Evolutionary conservation across 2,113 vertebrate species (phyloP).

Genomic region (Dicerorhinus sumatrensis): DNA sequence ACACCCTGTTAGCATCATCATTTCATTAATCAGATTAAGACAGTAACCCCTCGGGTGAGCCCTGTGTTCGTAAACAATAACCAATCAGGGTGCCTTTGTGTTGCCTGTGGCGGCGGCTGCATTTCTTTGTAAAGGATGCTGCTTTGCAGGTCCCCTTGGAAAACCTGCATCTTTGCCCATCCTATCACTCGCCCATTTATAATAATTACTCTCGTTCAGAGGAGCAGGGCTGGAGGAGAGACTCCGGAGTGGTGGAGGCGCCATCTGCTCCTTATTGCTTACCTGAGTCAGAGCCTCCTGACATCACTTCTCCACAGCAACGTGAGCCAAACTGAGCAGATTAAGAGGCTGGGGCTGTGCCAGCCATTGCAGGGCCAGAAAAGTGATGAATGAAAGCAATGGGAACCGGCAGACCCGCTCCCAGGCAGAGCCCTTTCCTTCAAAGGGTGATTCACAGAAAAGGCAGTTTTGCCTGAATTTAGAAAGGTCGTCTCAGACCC

Average conservation of each 20-base stretch:
- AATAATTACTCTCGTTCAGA: conserved; percentile 50
- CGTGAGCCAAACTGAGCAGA: not conserved
- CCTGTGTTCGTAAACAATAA: not conserved
- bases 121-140: not conserved
- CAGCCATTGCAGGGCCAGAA: not conserved
- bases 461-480: not conserved
- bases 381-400: not conserved
- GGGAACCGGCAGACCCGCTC: not conserved
- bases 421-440: not conserved
- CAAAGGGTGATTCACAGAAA: not conserved
- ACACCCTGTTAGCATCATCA: conserved; percentile 35
- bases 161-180: conserved; percentile 2
- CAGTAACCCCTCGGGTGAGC: conserved; percentile 63
- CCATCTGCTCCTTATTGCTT: conserved; percentile 64
- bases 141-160: conserved; percentile 46
- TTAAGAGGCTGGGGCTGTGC: not conserved
- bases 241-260: not conserved
- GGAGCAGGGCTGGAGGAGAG: not conserved
- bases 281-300: conserved; percentile 59
- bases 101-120: not conserved
- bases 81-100: conserved; percentile 31
- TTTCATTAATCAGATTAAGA: conserved; percentile 87
- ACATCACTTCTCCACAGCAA: not conserved
- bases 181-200: conserved; percentile 14
- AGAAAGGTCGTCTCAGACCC: not conserved